Percentiles rank a stretch among this genome's conserved stretches.
phyloP scores from a whole-genome alignment of 2,113 vertebrate genomes.

The Pollimyrus isidori region DNA sequence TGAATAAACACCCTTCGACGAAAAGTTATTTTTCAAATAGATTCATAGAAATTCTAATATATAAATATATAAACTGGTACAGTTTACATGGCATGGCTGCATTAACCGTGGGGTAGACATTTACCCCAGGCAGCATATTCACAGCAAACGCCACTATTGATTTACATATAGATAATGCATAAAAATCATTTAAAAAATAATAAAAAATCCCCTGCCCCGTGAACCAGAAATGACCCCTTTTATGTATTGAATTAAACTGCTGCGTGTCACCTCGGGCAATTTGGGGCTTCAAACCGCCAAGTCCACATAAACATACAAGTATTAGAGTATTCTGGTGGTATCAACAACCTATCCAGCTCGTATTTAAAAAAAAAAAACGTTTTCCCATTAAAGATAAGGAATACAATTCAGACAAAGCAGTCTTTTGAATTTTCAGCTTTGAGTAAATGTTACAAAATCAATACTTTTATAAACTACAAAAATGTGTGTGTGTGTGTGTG shows the following conservation, averaged over 20 bases:
- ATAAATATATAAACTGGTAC: not conserved
- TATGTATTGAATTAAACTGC: conserved; percentile 32
- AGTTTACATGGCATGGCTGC: not conserved
- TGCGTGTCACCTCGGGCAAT: conserved; percentile 33
- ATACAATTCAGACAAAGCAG: not conserved
- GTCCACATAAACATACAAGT: not conserved
- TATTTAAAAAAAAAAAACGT: not conserved
- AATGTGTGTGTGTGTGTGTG: too few species aligned
- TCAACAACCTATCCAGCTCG: not conserved
- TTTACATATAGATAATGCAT: conserved; percentile 43
- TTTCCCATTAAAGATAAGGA: not conserved
- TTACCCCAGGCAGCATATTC: conserved; percentile 23
- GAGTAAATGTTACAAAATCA: not conserved
- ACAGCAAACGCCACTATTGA: conserved; percentile 38
- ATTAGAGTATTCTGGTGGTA: not conserved
- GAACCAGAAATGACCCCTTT: conserved; percentile 42
- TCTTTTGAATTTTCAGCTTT: not conserved
- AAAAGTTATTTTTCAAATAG: not conserved
- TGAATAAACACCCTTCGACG: not conserved
- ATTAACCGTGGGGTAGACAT: not conserved
- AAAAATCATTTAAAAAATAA: too few species aligned
- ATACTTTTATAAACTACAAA: not conserved
- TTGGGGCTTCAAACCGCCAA: not conserved
- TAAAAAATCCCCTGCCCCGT: conserved; percentile 33
- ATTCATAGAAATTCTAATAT: not conserved